Percentiles rank a stretch among this genome's conserved stretches.
Evolutionary conservation across 2,113 vertebrate genomes (phyloP).

Genomic region (Bubo blakistoni): DNA sequence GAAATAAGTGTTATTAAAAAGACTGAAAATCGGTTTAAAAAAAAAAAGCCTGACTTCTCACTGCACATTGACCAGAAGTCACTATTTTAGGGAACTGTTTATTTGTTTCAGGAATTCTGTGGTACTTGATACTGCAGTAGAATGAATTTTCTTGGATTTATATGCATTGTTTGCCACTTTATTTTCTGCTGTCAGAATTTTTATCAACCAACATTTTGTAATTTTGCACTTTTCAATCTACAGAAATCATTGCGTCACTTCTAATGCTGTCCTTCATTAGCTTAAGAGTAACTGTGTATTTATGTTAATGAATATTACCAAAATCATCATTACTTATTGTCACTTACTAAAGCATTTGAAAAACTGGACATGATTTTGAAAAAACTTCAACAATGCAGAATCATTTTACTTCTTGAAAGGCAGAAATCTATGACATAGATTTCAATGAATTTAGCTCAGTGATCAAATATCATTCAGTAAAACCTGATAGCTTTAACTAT

Average conservation of each 20-base stretch:
- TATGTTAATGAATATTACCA: background rate
- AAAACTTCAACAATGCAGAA: background rate
- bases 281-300: background rate
- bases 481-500: background rate
- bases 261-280: background rate
- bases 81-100: background rate
- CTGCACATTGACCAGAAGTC: background rate
- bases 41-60: background rate
- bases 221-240: background rate
- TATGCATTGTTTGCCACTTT: background rate
- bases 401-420: background rate
- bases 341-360: background rate
- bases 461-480: background rate
- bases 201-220: background rate
- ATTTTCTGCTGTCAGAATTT: background rate
- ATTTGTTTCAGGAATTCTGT: background rate
- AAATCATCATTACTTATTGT: too few relatives aligned
- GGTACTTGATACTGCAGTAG: background rate
- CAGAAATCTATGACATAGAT: background rate
- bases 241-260: background rate
- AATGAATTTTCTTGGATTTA: background rate
- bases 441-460: background rate
- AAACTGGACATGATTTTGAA: background rate
- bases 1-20: background rate
- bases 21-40: background rate